Percentiles rank a stretch among this genome's conserved stretches.
Conservation (phyloP, 2,113 vertebrate species). For the Siphamia tubifer region DNA sequence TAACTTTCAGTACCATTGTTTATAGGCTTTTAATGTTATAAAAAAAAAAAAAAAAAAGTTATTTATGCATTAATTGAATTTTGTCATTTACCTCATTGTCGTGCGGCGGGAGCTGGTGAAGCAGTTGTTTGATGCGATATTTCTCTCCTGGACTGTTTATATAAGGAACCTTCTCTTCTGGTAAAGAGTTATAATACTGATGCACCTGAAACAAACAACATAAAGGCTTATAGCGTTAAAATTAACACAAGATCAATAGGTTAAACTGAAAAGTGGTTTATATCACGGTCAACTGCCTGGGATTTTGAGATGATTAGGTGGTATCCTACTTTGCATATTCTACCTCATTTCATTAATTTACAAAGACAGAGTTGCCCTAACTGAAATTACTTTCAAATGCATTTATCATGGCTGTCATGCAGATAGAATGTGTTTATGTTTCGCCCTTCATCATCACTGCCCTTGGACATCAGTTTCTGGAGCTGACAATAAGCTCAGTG, state of each 20-base stretch:
- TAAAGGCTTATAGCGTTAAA: background rate
- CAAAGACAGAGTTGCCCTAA: background rate
- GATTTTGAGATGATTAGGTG: background rate
- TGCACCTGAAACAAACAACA: slow-evolving; percentile 84
- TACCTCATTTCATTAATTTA: background rate
- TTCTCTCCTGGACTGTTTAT: slow-evolving; percentile 98
- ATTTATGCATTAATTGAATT: background rate
- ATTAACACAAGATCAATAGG: background rate
- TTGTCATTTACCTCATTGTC: slow-evolving; percentile 90
- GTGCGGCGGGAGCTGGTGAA: slow-evolving; percentile 95
- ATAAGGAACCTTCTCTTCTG: slow-evolving; percentile 97
- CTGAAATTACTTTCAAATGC: slow-evolving; percentile 7
- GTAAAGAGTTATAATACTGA: slow-evolving; percentile 97
- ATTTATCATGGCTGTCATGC: background rate
- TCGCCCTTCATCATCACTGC: background rate
- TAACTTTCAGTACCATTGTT: background rate
- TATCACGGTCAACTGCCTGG: too few species aligned
- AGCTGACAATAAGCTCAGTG: slow-evolving; percentile 16
- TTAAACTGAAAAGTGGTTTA: too few species aligned
- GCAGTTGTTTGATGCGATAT: slow-evolving; percentile 93
- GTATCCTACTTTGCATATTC: background rate
- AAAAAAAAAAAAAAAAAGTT: too few species aligned
- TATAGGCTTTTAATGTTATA: too few species aligned
- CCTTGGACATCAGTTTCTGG: slow-evolving; percentile 26
- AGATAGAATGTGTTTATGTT: background rate